phyloP scores from a whole-genome alignment of 2,113 vertebrate species.

The Ceratotherium simum region DNA sequence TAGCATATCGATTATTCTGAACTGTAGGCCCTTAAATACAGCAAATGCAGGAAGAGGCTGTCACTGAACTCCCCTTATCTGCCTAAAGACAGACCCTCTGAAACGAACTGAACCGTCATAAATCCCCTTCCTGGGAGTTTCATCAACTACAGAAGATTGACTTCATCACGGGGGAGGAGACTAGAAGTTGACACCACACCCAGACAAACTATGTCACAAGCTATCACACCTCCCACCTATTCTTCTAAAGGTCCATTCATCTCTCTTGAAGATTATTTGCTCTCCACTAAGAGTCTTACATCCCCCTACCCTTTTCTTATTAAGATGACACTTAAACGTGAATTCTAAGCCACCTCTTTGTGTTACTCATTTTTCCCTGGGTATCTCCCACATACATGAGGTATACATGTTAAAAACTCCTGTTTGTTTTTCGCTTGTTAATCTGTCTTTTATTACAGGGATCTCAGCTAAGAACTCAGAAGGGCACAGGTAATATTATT shows the following conservation, averaged over 20 bases:
- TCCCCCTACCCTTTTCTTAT: background rate
- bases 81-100: background rate
- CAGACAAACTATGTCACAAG: background rate
- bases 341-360: background rate
- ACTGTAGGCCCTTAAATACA: background rate
- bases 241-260: background rate
- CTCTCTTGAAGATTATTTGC: background rate
- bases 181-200: background rate
- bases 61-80: background rate
- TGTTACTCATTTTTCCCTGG: background rate
- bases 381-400: background rate
- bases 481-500: background rate
- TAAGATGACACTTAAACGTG: background rate
- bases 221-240: background rate
- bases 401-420: background rate
- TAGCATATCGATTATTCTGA: background rate
- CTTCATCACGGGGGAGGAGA: background rate
- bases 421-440: background rate
- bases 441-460: background rate
- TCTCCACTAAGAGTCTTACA: background rate
- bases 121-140: background rate
- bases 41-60: background rate
- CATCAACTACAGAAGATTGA: background rate
- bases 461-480: background rate
- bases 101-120: background rate